These are phyloP conservation scores for Athalia cordata DNA, from an alignment of 2,888 invertebrate species.

Conservation along the genomic window DNA sequence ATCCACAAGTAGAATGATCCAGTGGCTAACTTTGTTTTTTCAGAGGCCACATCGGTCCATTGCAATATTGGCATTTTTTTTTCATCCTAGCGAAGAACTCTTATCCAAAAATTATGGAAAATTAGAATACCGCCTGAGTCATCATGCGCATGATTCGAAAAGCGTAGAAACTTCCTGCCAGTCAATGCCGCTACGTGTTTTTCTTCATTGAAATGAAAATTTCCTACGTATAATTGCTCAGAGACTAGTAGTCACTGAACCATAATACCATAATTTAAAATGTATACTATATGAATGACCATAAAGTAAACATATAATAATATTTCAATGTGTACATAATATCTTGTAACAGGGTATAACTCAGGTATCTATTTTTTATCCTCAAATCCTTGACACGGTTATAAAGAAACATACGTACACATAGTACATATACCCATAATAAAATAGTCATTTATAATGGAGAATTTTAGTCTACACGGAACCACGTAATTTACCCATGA, in stretches of 20 bases:
- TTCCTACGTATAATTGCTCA: conserved; percentile 2
- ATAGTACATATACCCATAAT: background rate
- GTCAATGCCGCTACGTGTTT: background rate
- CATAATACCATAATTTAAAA: conserved; percentile 3
- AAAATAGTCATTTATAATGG: too few relatives aligned
- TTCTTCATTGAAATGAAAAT: background rate
- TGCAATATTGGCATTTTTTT: too few relatives aligned
- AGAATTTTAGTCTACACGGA: too few relatives aligned
- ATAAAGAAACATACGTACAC: background rate
- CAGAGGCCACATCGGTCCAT: too few relatives aligned
- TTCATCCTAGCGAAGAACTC: too few relatives aligned
- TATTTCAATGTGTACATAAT: background rate
- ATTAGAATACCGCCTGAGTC: too few relatives aligned
- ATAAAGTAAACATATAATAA: background rate
- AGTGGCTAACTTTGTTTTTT: too few relatives aligned
- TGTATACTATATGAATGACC: background rate
- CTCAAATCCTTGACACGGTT: conserved; percentile 22
- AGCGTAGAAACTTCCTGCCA: too few relatives aligned
- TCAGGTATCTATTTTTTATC: background rate
- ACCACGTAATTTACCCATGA: too few relatives aligned
- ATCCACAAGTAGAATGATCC: too few relatives aligned
- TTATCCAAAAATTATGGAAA: too few relatives aligned
- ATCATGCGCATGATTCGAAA: too few relatives aligned
- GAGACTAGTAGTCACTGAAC: background rate
- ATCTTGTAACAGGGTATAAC: background rate